Evolutionary conservation across 2,113 vertebrate species (phyloP).

Genomic region (Ochotona princeps): DNA sequence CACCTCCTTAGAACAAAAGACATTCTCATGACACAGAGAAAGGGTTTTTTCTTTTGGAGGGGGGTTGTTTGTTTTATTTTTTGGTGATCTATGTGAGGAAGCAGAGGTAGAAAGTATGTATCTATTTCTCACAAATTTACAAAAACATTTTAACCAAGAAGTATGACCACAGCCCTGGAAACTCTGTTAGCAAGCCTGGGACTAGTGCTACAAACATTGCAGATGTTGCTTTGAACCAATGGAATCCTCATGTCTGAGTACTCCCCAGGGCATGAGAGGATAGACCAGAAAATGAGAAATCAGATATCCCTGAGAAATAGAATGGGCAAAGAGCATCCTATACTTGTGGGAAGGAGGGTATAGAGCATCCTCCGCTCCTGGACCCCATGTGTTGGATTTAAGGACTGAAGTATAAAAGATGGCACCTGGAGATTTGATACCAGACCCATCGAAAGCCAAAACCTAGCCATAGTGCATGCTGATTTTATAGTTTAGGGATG

Average conservation of each 20-base stretch:
- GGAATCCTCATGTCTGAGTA: background rate
- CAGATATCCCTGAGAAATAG: background rate
- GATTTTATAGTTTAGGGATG: background rate
- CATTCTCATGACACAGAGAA: background rate
- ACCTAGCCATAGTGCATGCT: background rate
- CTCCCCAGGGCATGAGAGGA: background rate
- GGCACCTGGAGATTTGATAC: background rate
- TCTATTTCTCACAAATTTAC: no score
- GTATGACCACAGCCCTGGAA: fast-evolving
- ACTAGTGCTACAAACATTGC: background rate
- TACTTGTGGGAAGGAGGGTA: background rate
- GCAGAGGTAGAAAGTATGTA: background rate
- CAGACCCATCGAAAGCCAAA: background rate
- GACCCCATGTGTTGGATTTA: background rate
- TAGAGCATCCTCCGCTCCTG: background rate
- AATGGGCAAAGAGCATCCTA: background rate
- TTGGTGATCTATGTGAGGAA: background rate
- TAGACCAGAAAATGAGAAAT: background rate
- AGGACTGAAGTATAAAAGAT: background rate
- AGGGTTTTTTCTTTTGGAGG: no score
- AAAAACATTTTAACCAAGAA: background rate
- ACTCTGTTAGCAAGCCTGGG: background rate
- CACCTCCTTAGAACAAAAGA: background rate
- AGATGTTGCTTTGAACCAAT: background rate
- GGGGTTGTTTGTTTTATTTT: no score